Evolutionary conservation across 2,888 invertebrate genomes (phyloP), one percentile per base, ranked within the genome.

Genomic region (Aromia moschata): DNA sequence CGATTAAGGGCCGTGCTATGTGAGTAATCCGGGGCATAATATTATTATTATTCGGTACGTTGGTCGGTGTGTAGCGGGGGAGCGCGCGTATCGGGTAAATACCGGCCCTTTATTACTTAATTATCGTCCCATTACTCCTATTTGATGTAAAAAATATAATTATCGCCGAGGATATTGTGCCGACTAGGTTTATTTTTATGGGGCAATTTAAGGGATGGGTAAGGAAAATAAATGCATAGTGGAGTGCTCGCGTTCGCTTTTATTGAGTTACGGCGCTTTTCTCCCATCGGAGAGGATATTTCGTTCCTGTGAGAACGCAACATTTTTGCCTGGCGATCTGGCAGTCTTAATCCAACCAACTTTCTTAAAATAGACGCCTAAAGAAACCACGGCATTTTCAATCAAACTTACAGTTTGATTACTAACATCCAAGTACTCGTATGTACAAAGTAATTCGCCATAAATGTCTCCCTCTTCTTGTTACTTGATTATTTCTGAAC

Each of bases 1-100:
- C 70, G 71, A 74, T 74, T 74, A 74, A 59, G 58, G 65, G 58
- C 65, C 56, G 60, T 69, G 68, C 66, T 66, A 67, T 62, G 65
- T 58, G 66, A 70, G 62, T 70, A 71, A 70, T 71, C 62, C 65
- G 41, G 56, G 36, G 66, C n/a, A 63, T 66, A 66, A 66, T 64
- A 64, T 66, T 66, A 63, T 66, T 66, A 63, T 66, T 66, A 66
- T 57, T 64, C 49, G 53, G 56, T 45, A 37, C 18, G 56, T 47
- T 44, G 47, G n/a, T n/a, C n/a, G n/a, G n/a, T n/a, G n/a, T n/a
- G n/a, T n/a, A n/a, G n/a, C n/a, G 54, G 56, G 49, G 46, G 43
- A 43, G 18, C 37, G 47, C 33, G 18, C 30, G 58, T 54, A 59
- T 59, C 55, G 56, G 62, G 46, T 54, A 64, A 64, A 64, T 58